Base-by-base conservation (phyloP, 2,888 invertebrate species). In the Criorhina ranunculi region DNA sequence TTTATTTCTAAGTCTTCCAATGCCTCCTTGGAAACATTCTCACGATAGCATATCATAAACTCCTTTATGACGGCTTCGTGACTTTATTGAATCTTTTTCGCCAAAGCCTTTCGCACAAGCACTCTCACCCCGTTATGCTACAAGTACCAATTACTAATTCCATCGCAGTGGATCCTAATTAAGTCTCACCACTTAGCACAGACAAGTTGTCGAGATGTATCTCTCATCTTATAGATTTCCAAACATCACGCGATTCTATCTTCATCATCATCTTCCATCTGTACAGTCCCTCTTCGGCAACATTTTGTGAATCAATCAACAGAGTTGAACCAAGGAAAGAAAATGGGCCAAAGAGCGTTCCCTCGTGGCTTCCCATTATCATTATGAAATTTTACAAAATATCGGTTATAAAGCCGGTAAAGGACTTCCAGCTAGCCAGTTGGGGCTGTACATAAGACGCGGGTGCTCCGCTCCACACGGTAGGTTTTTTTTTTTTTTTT, bases 201-300 rank as follows among this genome's bases (percentile, higher is more conserved):
- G 19, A 15, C 4, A 42, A 42, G 42, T 42, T 46, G 19, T 46
- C 33, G 7, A 6, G 1, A 44, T 44, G 17, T 7, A n/a, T 53
- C 29, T 24, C 24, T 11, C 24, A 24, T 24, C 24, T 53, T 9
- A 15, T 8, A 33, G 11, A 53, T 53, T 15, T 9, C 15, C 29
- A 53, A 53, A 53, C 49, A 15, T 53, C 53, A 53, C 53, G 53
- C 53, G 53, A 53, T 53, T 33, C 31, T 9, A 53, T 15, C 53
- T 53, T 53, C 29, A 19, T 11, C 46, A 31, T 53, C 29, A 19
- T 3, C 19, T 46, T 46, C 15, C 46, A 51, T 51, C 29, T 24
- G n/a, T 11, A 24, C 24, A 49, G 24, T 24, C 24, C 2, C 24
- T 24, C 24, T 24, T 8, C 53, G 15, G 0, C 15, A n/a, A 8